phyloP scores from a whole-genome alignment of 2,888 invertebrate species.

The Monopis laevigella region DNA sequence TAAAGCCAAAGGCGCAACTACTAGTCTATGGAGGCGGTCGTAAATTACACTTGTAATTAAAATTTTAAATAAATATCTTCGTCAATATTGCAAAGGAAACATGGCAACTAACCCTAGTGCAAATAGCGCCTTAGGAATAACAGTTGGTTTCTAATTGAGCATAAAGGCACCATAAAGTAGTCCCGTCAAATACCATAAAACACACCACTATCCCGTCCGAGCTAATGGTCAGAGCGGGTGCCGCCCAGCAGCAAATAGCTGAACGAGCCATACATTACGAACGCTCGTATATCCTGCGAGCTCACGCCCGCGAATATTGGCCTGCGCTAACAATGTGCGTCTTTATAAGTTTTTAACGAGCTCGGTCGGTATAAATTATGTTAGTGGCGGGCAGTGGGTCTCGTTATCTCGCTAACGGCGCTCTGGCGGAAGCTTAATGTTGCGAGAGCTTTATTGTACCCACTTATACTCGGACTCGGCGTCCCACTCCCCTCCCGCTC shows the following conservation, averaged over 20 bases:
- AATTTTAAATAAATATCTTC: too few relatives aligned
- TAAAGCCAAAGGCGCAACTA: too few relatives aligned
- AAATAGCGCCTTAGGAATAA: too few relatives aligned
- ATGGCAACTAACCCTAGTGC: too few relatives aligned
- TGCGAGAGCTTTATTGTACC: constrained; percentile 64
- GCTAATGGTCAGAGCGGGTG: not conserved
- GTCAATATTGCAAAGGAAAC: too few relatives aligned
- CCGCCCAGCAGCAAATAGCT: not conserved
- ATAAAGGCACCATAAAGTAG: too few relatives aligned
- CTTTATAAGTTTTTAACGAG: constrained; percentile 69
- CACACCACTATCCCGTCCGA: too few relatives aligned
- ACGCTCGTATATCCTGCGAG: constrained; percentile 49
- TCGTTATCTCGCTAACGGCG: constrained; percentile 65
- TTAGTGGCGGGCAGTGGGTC: constrained; percentile 59
- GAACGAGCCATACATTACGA: constrained; percentile 12
- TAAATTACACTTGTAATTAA: too few relatives aligned
- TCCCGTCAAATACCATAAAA: too few relatives aligned
- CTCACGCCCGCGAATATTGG: constrained; percentile 53
- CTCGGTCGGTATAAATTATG: constrained; percentile 66
- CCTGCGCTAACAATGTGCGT: constrained; percentile 64
- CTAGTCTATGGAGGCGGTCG: too few relatives aligned
- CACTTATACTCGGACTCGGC: constrained; percentile 35
- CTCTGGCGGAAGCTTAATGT: constrained; percentile 64
- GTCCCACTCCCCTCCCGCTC: not conserved
- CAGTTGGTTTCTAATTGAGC: too few relatives aligned